A percentile compares a stretch with the other conserved stretches of the same genome.
phyloP scores from a whole-genome alignment of 2,888 invertebrate species.

The Pseudococcus viburni region DNA sequence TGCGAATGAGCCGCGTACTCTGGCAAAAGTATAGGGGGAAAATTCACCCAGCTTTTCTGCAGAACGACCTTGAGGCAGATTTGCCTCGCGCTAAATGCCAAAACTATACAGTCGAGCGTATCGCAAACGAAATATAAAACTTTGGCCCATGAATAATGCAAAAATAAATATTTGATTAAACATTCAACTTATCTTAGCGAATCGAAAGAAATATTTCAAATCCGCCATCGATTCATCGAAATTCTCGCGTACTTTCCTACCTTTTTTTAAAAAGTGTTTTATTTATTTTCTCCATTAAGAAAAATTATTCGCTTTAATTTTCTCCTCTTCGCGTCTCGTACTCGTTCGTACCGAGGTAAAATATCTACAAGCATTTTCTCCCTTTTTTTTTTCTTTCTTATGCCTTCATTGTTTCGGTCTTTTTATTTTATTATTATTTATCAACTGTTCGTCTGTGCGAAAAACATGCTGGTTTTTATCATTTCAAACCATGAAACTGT shows the following conservation, averaged over 20 bases:
- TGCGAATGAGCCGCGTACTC: background rate
- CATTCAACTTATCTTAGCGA: slow-evolving; percentile 41
- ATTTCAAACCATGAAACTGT: background rate
- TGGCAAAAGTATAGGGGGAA: background rate
- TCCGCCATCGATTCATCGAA: slow-evolving; percentile 10
- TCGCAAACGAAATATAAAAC: slow-evolving; percentile 38
- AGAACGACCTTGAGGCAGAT: slow-evolving; percentile 10
- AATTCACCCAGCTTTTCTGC: background rate
- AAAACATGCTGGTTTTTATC: background rate
- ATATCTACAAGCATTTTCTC: slow-evolving; percentile 24
- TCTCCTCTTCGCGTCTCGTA: background rate
- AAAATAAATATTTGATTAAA: slow-evolving; percentile 48
- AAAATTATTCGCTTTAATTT: slow-evolving; percentile 45
- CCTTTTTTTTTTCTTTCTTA: background rate
- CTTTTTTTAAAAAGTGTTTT: slow-evolving; percentile 10
- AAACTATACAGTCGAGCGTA: slow-evolving; percentile 14
- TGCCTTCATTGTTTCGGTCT: background rate
- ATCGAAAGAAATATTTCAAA: slow-evolving; percentile 42
- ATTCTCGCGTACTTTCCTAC: background rate
- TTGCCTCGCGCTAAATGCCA: slow-evolving; percentile 13
- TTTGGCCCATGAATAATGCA: slow-evolving; percentile 41
- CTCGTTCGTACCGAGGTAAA: background rate
- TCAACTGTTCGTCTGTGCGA: background rate
- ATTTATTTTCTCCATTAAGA: slow-evolving; percentile 45
- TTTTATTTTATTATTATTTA: slow-evolving; percentile 26